Evolutionary conservation across 2,797 vertebrate species (phyloP).

Genomic region (Microctenopoma stevenorrisi): DNA sequence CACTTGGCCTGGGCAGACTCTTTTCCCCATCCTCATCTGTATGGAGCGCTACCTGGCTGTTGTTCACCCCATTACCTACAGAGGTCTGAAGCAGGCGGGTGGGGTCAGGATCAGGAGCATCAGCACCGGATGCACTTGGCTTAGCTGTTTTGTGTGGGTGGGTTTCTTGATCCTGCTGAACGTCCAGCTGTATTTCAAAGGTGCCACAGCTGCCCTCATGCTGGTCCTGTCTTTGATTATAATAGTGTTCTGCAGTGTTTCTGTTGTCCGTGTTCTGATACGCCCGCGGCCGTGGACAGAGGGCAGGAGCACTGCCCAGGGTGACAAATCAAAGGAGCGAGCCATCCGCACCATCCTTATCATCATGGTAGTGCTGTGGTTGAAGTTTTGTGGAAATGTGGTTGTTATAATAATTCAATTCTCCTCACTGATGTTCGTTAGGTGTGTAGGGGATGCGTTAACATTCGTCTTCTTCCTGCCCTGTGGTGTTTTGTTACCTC

Average conservation of each 20-base stretch:
- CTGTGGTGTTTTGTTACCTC: too few species aligned
- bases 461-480: too few species aligned
- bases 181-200: too few species aligned
- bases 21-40: conserved; percentile 43
- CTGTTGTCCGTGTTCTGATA: conserved; percentile 32
- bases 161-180: too few species aligned
- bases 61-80: conserved; percentile 39
- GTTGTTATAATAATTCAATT: too few species aligned
- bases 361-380: conserved; percentile 33
- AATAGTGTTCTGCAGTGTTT: conserved; percentile 42
- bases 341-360: conserved; percentile 28
- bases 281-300: conserved; percentile 1
- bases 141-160: background rate
- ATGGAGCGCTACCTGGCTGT: conserved; percentile 41
- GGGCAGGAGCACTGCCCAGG: background rate
- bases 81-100: conserved; percentile 1
- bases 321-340: conserved; percentile 18
- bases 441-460: too few species aligned
- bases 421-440: background rate
- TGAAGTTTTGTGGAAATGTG: conserved; percentile 35
- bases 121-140: conserved; percentile 27
- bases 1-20: conserved; percentile 18
- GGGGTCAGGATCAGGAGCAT: conserved; percentile 27
- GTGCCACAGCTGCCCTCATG: background rate
- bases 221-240: conserved; percentile 2